Conservation (phyloP, 2,113 vertebrate genomes). For the Motacilla tschutschensis region DNA sequence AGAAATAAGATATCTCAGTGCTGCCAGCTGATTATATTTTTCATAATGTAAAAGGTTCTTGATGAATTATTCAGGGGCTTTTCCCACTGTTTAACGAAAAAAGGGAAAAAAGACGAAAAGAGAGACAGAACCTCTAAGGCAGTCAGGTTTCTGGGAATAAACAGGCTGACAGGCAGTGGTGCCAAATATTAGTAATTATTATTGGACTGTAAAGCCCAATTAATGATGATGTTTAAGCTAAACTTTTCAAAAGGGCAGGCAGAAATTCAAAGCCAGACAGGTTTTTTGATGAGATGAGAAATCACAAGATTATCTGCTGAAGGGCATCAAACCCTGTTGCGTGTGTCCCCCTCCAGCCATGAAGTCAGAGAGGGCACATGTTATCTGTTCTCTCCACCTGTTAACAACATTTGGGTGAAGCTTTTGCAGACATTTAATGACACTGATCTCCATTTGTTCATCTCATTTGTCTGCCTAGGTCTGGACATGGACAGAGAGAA, state of each 20-base stretch:
- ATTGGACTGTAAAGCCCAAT: not conserved
- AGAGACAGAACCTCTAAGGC: not conserved
- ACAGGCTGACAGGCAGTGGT: not conserved
- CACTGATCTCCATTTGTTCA: constrained; percentile 3
- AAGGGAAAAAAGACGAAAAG: not conserved
- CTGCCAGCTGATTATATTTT: constrained; percentile 60
- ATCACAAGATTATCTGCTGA: not conserved
- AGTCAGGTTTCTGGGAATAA: not conserved
- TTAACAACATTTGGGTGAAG: constrained; percentile 3
- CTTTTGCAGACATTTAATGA: not conserved
- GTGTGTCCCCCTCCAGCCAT: not conserved
- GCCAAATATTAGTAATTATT: not conserved
- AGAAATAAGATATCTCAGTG: constrained; percentile 50
- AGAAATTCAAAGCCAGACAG: not conserved
- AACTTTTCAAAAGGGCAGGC: not conserved
- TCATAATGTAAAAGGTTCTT: constrained; percentile 60
- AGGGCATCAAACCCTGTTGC: not conserved
- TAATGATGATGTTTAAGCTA: not conserved
- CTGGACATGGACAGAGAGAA: not conserved
- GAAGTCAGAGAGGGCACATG: not conserved
- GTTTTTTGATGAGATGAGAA: constrained; percentile 1
- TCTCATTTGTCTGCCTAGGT: not conserved
- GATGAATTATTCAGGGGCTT: constrained; percentile 61
- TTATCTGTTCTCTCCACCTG: constrained; percentile 13
- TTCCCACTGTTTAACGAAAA: not conserved